phyloP scores from a whole-genome alignment of 2,113 vertebrate species.

The Eclectus roratus region DNA sequence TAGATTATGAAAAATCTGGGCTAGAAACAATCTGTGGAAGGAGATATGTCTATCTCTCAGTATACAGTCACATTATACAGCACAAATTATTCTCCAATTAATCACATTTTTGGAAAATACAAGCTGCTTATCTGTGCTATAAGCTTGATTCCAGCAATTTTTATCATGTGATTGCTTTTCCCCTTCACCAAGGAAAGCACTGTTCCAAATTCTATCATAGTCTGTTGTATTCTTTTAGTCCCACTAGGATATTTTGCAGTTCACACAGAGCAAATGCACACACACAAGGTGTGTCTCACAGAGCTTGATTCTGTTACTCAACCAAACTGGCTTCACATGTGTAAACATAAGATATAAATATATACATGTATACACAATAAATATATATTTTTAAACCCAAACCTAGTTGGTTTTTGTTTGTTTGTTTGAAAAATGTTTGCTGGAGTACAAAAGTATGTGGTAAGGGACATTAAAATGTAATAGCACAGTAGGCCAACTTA shows the following conservation, averaged over 20 bases:
- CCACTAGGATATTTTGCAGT: background rate
- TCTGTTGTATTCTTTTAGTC: background rate
- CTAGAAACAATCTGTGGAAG: background rate
- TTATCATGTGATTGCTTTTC: background rate
- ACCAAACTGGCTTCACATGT: background rate
- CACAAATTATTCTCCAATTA: background rate
- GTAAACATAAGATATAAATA: background rate
- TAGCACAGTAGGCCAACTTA: constrained; percentile 22
- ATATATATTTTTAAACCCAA: background rate
- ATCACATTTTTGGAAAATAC: background rate
- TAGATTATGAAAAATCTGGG: background rate
- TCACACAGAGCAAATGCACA: background rate
- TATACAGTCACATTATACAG: background rate
- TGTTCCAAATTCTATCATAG: background rate
- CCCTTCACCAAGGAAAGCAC: background rate
- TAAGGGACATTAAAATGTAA: constrained; percentile 28
- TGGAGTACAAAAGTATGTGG: constrained; percentile 6
- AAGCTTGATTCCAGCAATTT: background rate
- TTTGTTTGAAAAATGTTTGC: constrained; percentile 11
- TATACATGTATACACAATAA: background rate
- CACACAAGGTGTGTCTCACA: background rate
- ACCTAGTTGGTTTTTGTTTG: background rate
- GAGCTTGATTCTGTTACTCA: background rate
- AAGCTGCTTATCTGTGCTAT: background rate
- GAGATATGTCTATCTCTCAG: background rate